These are phyloP conservation scores for Parnassius smintheus DNA, from an alignment of 2,888 invertebrate genomes.

Conservation along the genomic window DNA sequence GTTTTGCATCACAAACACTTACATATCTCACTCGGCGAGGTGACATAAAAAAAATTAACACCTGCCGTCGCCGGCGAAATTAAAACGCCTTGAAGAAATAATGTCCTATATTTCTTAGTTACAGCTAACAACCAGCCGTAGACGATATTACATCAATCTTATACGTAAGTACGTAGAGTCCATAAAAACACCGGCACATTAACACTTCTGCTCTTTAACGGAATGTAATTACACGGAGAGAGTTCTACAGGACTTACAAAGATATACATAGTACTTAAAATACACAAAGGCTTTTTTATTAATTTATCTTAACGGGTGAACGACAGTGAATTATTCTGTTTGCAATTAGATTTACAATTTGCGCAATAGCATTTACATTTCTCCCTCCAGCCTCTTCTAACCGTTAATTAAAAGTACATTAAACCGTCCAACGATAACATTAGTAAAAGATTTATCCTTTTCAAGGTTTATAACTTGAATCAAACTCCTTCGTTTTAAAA, in stretches of 20 bases:
- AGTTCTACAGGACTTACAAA: conserved; percentile 6
- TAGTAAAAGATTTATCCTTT: conserved; percentile 17
- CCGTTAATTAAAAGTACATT: conserved; percentile 20
- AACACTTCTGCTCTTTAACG: conserved; percentile 20
- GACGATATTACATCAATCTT: conserved; percentile 25
- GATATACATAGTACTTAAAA: background rate
- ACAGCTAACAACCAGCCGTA: conserved; percentile 19
- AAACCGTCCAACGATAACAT: conserved; percentile 22
- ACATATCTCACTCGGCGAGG: conserved; percentile 20
- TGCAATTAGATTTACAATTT: conserved; percentile 20
- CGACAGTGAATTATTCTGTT: conserved; percentile 20
- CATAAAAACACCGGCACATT: conserved; percentile 17
- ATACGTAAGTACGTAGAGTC: conserved; percentile 12
- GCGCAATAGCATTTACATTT: conserved; percentile 14
- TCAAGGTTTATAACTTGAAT: conserved; percentile 17
- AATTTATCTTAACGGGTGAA: conserved; percentile 14
- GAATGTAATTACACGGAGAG: conserved; percentile 20
- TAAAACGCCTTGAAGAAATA: conserved; percentile 24
- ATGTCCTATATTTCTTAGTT: conserved; percentile 23
- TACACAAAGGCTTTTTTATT: conserved; percentile 12
- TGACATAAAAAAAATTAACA: conserved; percentile 24
- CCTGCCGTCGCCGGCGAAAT: conserved; percentile 24
- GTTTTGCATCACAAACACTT: conserved; percentile 10
- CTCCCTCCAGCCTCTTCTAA: conserved; percentile 6
- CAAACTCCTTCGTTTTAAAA: conserved; percentile 11